These are phyloP conservation scores for Etheostoma spectabile DNA, from an alignment of 2,113 vertebrate genomes.

Conservation along the genomic window DNA sequence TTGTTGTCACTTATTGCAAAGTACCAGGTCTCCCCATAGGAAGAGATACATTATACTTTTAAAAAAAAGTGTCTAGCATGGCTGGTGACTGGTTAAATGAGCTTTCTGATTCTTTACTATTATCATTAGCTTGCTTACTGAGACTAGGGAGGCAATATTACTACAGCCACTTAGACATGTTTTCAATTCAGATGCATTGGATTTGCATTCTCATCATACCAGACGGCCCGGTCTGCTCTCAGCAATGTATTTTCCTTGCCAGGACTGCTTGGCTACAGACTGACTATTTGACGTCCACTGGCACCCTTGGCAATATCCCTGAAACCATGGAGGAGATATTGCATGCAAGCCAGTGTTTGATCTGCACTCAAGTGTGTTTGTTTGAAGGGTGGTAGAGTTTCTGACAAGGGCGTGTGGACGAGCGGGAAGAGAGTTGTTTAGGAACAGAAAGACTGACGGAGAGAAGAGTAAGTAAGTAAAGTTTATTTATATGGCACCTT, in stretches of 20 bases:
- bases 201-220: conserved; percentile 57
- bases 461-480: neutral
- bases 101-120: neutral
- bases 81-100: neutral
- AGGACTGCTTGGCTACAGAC: conserved; percentile 38
- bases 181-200: conserved; percentile 38
- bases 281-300: conserved; percentile 58
- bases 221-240: conserved; percentile 49
- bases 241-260: conserved; percentile 42
- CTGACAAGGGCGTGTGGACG: conserved; percentile 36
- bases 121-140: neutral
- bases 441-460: neutral
- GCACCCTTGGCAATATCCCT: conserved; percentile 54
- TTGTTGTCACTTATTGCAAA: neutral
- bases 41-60: neutral
- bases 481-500: conserved; percentile 9
- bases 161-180: conserved; percentile 22
- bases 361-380: conserved; percentile 66
- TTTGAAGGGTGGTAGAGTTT: conserved; percentile 67
- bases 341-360: conserved; percentile 67
- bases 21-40: neutral
- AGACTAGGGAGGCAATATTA: conserved; percentile 2
- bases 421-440: conserved; percentile 32
- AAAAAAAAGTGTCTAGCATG: neutral
- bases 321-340: conserved; percentile 58